Evolutionary conservation across 2,888 invertebrate genomes (phyloP), one percentile per base, ranked within the genome.

Genomic region (Polyommatus iphigenia): DNA sequence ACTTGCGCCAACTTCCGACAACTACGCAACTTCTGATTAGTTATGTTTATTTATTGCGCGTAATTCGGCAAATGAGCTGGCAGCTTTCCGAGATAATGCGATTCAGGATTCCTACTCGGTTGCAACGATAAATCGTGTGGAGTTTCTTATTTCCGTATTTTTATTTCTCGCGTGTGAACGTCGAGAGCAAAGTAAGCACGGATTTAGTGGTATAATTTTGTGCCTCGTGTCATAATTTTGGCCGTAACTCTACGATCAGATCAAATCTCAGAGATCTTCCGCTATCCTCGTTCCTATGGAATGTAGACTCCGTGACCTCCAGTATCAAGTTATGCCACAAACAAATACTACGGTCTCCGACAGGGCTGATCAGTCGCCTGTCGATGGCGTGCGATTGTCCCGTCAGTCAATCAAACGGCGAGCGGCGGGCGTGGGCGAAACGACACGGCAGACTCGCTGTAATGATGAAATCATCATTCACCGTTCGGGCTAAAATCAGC

Each of bases 21-120:
- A 73, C 50, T 75, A 50, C 75, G 6, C 75, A 75, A 75, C 75
- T 75, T 75, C 15, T 75, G 54, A 75, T 75, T 75, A 50, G 50
- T 67, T 54, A 75, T 54, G 54, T 75, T 75, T 75, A 75, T 54
- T 50, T 67, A 67, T 67, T 2, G 29, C 67, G 75, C 15, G 75
- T 50, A 50, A 75, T 75, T 75, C 50, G 13, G 29, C 54, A 75
- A 75, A 75, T 75, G 54, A 75, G 73, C 24, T 24, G 62, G 24
- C 20, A 24, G 62, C 62, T 24, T 62, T 62, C 29, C 20, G 67
- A 29, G 67, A 67, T 67, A 32, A 67, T 67, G 67, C 29, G 67
- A 67, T 67, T 32, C 67, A 67, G 67, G 32, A 67, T 32, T 67
- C 62, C 10, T 32, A 18, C 29, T 67, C 20, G 67, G 15, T 24